phyloP scores from a whole-genome alignment of 2,888 invertebrate genomes.

The Troides helena region DNA sequence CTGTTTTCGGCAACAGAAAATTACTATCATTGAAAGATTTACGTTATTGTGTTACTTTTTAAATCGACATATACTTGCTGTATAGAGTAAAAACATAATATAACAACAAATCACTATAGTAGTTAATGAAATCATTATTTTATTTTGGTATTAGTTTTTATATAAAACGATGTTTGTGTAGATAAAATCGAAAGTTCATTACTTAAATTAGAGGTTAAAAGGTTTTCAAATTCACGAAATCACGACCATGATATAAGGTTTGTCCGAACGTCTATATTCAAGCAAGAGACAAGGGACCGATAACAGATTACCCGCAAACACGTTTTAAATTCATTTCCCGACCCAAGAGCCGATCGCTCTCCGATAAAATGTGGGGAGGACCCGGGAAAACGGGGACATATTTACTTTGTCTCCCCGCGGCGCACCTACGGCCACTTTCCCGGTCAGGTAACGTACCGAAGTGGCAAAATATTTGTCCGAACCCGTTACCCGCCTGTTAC shows the following conservation, averaged over 20 bases:
- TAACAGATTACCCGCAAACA: conserved; percentile 81
- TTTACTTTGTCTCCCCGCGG: conserved; percentile 77
- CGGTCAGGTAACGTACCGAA: conserved; percentile 76
- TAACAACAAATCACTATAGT: too few relatives aligned
- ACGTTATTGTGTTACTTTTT: too few relatives aligned
- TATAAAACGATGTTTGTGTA: background rate
- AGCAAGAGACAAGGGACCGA: conserved; percentile 78
- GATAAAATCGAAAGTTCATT: background rate
- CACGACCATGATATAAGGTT: conserved; percentile 61
- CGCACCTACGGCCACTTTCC: conserved; percentile 71
- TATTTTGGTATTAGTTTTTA: too few relatives aligned
- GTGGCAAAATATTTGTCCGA: conserved; percentile 78
- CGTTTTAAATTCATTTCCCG: conserved; percentile 81
- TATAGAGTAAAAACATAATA: too few relatives aligned
- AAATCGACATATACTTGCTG: too few relatives aligned
- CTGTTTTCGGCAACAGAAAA: too few relatives aligned
- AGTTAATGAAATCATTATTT: background rate
- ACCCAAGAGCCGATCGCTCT: conserved; percentile 78
- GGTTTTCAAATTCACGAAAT: conserved; percentile 53
- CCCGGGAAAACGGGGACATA: conserved; percentile 74
- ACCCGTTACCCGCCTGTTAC: conserved; percentile 69
- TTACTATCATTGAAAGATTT: too few relatives aligned
- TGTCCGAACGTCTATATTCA: conserved; percentile 74
- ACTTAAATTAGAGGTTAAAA: conserved; percentile 19
- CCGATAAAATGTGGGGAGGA: conserved; percentile 79